Conservation (phyloP, 2,113 vertebrate species). For the Bombycilla garrulus region DNA sequence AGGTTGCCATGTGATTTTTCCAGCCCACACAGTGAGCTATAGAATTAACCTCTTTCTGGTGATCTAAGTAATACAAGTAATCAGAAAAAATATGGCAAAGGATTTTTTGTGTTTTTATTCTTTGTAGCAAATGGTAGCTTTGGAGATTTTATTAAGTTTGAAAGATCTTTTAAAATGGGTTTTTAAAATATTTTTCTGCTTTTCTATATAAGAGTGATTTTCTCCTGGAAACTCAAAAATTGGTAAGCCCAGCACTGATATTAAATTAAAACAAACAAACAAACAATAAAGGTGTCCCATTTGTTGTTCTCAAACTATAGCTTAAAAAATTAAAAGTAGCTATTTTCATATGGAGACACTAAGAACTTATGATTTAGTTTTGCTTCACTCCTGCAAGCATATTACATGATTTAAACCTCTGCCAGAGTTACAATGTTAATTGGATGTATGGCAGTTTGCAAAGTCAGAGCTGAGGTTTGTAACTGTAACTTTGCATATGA, state of each 20-base stretch:
- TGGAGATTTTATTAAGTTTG: neutral
- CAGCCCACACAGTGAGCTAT: neutral
- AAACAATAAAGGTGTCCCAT: neutral
- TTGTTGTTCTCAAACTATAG: neutral
- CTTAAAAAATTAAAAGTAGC: neutral
- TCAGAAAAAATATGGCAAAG: neutral
- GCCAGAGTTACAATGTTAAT: neutral
- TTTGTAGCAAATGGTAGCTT: neutral
- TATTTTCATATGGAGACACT: neutral
- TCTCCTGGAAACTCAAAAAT: neutral
- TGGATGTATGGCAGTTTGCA: neutral
- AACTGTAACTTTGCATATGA: neutral
- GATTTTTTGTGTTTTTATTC: fast-evolving
- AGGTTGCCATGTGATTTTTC: neutral
- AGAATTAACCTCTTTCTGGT: neutral
- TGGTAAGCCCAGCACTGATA: neutral
- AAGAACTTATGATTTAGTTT: neutral
- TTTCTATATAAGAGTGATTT: neutral
- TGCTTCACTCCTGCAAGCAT: neutral
- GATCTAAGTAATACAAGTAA: neutral
- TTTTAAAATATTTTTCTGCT: neutral
- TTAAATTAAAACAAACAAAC: neutral
- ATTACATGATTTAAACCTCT: neutral
- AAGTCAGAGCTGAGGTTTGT: neutral
- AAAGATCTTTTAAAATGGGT: neutral